Base-by-base conservation (phyloP, 2,797 vertebrate genomes). In the Psittacula derbiana region DNA sequence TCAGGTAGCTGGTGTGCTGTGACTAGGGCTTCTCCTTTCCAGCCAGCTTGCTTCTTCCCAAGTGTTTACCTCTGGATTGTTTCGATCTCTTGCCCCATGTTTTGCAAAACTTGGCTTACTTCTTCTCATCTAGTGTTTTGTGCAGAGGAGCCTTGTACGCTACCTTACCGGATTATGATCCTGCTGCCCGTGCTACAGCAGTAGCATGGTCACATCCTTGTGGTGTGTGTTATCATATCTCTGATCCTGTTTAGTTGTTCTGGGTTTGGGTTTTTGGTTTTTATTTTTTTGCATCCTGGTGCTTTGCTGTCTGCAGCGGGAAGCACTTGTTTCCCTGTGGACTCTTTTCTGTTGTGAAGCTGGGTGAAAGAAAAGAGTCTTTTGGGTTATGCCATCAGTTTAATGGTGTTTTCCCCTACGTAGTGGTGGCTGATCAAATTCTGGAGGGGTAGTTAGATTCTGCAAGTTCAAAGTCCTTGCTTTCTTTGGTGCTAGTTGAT, bases 1-100 rank as follows among this genome's bases (percentile, higher is more conserved):
- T 80, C 78, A 31, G 80, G 57, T 67, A 92, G 57, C 44, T 89
- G 60, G 12, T 60, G 33, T 84, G 65, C 18, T 86, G 31, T 58
- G 52, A 47, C 33, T 46, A 28, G 44, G 38, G 6, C 31, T 95
- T 81, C 36, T 81, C 4, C 6, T 74, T 31, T 12, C 10, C 75
- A 36, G 25, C 8, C 53, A 69, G 6, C 15, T 70, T 53, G 5
- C 14, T 79, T 43, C 74, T 88, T 88, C 24, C n/a, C 12, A 41
- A 3, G 1, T 41, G 24, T 66, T 36, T 86, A 18, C 16, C 19
- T 65, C 38, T 43, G 10, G 12, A 36, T 43, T 47, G 16, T 30
- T 53, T 65, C 16, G 15, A 11, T 38, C 27, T 38, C 14, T 82
- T 84, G 28, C n/a, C 17, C 16, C 2, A 24, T 5, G 4, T 12